phyloP scores from a whole-genome alignment of 2,888 invertebrate species.

The Drosophila greeni region DNA sequence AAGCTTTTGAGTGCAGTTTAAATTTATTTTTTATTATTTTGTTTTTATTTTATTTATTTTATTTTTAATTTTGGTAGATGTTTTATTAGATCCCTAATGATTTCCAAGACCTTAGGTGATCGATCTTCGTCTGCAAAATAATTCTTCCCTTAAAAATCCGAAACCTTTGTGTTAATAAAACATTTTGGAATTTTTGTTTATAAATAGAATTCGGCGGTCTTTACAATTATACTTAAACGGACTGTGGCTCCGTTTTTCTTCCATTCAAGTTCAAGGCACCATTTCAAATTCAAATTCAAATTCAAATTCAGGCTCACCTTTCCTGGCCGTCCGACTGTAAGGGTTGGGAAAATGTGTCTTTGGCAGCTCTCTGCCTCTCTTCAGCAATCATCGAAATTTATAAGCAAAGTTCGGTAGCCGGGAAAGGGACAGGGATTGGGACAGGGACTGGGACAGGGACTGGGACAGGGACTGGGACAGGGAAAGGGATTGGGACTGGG shows the following conservation, averaged over 20 bases:
- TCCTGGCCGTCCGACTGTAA: background rate
- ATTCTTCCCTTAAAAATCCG: background rate
- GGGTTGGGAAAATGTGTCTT: slow-evolving; percentile 28
- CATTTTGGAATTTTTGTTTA: slow-evolving; percentile 3
- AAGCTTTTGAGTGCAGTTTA: too few species aligned
- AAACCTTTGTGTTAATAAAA: background rate
- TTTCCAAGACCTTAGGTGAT: background rate
- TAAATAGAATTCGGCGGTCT: slow-evolving; percentile 9
- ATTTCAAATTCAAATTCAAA: slow-evolving; percentile 25
- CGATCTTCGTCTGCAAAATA: background rate
- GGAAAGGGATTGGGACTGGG: background rate
- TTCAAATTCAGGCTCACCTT: slow-evolving; percentile 11
- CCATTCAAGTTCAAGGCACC: slow-evolving; percentile 26
- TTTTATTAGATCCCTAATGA: background rate
- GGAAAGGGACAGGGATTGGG: background rate
- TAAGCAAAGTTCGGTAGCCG: slow-evolving; percentile 60
- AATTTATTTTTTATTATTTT: too few species aligned
- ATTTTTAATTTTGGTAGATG: background rate
- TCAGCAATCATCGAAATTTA: slow-evolving; percentile 67
- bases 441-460: background rate
- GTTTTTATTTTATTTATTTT: too few species aligned
- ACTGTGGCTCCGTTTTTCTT: slow-evolving; percentile 4
- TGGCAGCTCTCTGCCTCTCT: slow-evolving; percentile 44
- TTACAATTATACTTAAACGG: slow-evolving; percentile 9
- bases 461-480: background rate